phyloP scores from a whole-genome alignment of 2,797 vertebrate genomes.

The Chaetophractus vellerosus region DNA sequence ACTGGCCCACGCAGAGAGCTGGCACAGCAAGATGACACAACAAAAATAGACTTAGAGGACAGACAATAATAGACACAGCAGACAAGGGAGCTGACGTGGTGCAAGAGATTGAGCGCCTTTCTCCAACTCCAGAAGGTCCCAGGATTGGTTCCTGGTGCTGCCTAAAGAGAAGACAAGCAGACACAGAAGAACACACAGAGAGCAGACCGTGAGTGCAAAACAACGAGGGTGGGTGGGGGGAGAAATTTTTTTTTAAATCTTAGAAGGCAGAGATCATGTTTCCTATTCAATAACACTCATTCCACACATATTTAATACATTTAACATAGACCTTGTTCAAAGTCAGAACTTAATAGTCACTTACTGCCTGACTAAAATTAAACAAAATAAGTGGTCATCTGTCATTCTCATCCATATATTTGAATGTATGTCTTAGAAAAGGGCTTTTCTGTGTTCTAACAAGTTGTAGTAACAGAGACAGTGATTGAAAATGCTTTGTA shows the following conservation, averaged over 20 bases:
- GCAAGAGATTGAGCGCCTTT: too few species aligned
- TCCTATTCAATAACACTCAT: conserved; percentile 13
- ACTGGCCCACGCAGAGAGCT: too few species aligned
- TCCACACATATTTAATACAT: neutral
- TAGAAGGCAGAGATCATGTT: neutral
- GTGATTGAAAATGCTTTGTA: neutral
- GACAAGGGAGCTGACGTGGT: too few species aligned
- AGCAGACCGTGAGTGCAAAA: too few species aligned
- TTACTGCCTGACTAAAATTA: neutral
- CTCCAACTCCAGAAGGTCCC: too few species aligned
- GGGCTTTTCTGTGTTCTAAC: neutral
- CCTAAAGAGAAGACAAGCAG: too few species aligned
- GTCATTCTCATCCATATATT: neutral
- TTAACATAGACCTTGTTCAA: conserved; percentile 15
- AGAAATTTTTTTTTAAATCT: neutral
- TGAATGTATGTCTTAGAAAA: neutral
- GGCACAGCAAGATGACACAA: too few species aligned
- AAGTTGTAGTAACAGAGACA: neutral
- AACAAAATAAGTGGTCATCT: neutral
- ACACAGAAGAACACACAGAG: too few species aligned
- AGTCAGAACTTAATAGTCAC: neutral
- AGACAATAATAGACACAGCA: too few species aligned
- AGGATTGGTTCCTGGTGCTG: too few species aligned
- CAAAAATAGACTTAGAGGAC: too few species aligned
- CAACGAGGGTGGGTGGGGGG: too few species aligned